Evolutionary conservation across 2,888 invertebrate genomes (phyloP).

Genomic region (Sabellastarte sp.): DNA sequence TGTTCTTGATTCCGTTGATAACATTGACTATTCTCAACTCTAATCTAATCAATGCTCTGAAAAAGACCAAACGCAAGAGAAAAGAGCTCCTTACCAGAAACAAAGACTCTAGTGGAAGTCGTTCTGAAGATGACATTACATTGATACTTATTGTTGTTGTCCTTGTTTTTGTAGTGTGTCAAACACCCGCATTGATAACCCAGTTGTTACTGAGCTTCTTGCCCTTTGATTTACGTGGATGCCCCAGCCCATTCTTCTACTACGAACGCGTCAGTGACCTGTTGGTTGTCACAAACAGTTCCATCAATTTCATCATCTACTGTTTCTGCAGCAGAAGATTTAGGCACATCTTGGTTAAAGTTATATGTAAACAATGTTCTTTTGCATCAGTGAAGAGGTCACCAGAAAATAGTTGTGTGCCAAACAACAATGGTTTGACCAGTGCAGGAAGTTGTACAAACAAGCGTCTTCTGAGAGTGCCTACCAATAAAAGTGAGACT

Average conservation of each 20-base stretch:
- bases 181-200: slow-evolving; percentile 33
- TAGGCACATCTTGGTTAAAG: slow-evolving; percentile 24
- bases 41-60: slow-evolving; percentile 28
- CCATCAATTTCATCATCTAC: slow-evolving; percentile 35
- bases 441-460: too few relatives aligned
- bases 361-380: slow-evolving; percentile 17
- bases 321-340: slow-evolving; percentile 33
- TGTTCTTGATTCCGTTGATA: slow-evolving; percentile 31
- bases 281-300: slow-evolving; percentile 32
- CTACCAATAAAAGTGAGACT: too few relatives aligned
- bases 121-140: slow-evolving; percentile 36
- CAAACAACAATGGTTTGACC: too few relatives aligned
- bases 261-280: slow-evolving; percentile 35
- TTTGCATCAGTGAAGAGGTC: neutral
- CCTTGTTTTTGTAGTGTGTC: slow-evolving; percentile 33
- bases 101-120: slow-evolving; percentile 10
- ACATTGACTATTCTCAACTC: slow-evolving; percentile 29
- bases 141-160: slow-evolving; percentile 34
- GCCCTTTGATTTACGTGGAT: slow-evolving; percentile 5
- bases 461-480: too few relatives aligned
- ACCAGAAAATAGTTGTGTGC: neutral
- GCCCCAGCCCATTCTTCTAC: slow-evolving; percentile 31
- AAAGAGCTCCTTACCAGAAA: slow-evolving; percentile 19
- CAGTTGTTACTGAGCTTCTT: slow-evolving; percentile 25
- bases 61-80: slow-evolving; percentile 27